Evolutionary conservation across 2,797 vertebrate species (phyloP), one percentile per base, ranked within the genome.

Genomic region (Crenuchus spilurus): DNA sequence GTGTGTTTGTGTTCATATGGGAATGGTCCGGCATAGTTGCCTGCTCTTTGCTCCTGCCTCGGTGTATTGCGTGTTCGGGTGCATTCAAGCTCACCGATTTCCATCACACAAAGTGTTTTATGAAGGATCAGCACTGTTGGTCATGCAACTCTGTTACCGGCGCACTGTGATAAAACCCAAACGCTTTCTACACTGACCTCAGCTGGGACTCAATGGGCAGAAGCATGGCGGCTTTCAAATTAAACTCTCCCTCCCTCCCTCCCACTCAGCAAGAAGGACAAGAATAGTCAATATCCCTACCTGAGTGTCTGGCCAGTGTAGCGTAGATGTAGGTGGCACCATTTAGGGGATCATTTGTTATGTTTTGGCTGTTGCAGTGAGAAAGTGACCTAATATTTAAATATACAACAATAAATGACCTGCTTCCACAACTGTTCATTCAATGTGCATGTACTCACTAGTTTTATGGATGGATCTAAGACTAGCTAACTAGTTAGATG

Each of bases 71-170:
- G 33, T 71, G 67, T 48, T 42, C 41, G 41, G 42, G 48, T 30
- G n/a, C n/a, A 49, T 9, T 67, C 62, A 39, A 39, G 31, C 42
- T 54, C 26, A 48, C 42, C 22, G 22, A 70, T 76, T 76, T 66
- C 52, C 55, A 48, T 71, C 52, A 16, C 62, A 61, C 63, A 61
- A 30, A 58, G 28, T 39, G 30, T 44, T 64, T 55, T 46, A 48
- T 24, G 14, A 37, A 49, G 13, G 63, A 26, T 49, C 9, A 41
- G n/a, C 11, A 48, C 31, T 24, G 20, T 13, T 58, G 30, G 16
- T 60, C 30, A 18, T 54, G 37, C 52, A 58, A 37, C 39, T 44
- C 54, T 10, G 26, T 44, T 31, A 42, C 52, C 26, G 24, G 54
- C 4, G 28, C 18, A 16, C 64, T 51, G 46, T 51, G 26, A 66